Evolutionary conservation across 2,113 vertebrate genomes (phyloP).

Genomic region (Chaenocephalus aceratus): DNA sequence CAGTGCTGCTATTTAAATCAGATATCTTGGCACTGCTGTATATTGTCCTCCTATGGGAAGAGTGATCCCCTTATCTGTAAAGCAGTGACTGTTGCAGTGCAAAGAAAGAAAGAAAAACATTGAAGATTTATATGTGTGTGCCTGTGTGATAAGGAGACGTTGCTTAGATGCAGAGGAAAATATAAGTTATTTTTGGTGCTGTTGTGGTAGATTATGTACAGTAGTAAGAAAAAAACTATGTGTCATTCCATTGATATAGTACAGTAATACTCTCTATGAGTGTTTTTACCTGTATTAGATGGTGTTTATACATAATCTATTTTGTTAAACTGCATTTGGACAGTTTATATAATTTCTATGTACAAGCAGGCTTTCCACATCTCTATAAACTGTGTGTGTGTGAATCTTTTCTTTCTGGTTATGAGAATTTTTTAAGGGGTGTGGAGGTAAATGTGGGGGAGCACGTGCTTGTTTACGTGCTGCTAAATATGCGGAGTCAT

Average conservation of each 20-base stretch:
- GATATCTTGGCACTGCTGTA: constrained; percentile 20
- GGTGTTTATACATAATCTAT: background rate
- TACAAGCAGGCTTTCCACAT: background rate
- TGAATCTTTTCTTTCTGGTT: background rate
- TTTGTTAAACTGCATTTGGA: background rate
- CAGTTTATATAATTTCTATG: background rate
- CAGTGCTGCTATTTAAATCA: constrained; percentile 41
- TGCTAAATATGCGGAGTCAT: constrained; percentile 48
- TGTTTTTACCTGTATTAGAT: background rate
- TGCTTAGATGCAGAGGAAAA: background rate
- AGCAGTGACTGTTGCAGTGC: constrained; percentile 26
- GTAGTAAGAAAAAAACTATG: background rate
- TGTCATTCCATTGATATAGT: background rate
- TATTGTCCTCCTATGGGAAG: constrained; percentile 44
- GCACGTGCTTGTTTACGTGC: constrained; percentile 22
- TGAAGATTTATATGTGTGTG: background rate
- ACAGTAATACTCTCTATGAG: too few relatives aligned
- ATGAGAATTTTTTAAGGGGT: background rate
- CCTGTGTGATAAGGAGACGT: background rate
- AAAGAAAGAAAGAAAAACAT: background rate
- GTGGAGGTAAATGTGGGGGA: constrained; percentile 17
- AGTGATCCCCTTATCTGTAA: constrained; percentile 48
- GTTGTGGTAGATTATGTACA: background rate
- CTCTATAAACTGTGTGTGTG: background rate
- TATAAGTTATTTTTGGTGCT: background rate